Conservation (phyloP, 2,797 vertebrate genomes). For the Siniperca undulata region DNA sequence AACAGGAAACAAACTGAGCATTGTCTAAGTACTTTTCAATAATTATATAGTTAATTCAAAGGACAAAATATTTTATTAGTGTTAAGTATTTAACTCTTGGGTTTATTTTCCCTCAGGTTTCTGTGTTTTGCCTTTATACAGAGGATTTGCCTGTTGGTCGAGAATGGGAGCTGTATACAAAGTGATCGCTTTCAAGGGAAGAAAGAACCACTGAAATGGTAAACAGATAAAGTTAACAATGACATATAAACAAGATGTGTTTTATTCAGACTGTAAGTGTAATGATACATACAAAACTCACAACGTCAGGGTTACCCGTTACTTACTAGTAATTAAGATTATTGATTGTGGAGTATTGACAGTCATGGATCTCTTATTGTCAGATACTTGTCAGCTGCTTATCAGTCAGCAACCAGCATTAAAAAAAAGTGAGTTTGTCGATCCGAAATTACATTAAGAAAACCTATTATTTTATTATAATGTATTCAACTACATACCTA, state of each 20-base stretch:
- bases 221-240: not conserved
- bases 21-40: conserved; percentile 65
- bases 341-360: not conserved
- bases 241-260: not conserved
- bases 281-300: fast-evolving
- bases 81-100: not conserved
- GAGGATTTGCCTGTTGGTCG: conserved; percentile 23
- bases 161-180: conserved; percentile 17
- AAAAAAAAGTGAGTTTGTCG: not conserved
- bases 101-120: not conserved
- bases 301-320: not conserved
- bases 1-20: conserved; percentile 87
- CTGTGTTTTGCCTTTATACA: not conserved
- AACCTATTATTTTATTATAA: not conserved
- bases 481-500: not conserved
- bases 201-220: not conserved
- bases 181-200: conserved; percentile 25
- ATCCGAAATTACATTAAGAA: not conserved
- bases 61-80: fast-evolving
- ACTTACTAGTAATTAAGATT: not conserved
- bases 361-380: not conserved
- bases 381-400: not conserved
- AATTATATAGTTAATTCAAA: conserved; percentile 16
- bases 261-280: not conserved
- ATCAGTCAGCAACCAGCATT: not conserved